Base-by-base conservation (phyloP, 2,888 invertebrate genomes). In the Craniophora ligustri region DNA sequence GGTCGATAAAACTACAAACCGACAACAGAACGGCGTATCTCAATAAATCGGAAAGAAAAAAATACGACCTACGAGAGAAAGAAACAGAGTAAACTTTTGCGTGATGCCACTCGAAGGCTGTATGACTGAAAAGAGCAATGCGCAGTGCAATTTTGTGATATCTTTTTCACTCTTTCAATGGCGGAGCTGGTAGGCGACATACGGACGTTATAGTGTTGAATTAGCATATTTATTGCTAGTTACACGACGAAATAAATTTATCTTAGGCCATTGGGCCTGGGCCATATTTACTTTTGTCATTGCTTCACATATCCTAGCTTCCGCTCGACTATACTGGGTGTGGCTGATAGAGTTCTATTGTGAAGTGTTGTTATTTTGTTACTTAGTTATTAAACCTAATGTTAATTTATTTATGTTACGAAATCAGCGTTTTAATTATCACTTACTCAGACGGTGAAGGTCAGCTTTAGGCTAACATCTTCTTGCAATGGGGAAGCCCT, bases 151-250 rank as follows among this genome's bases (percentile, higher is more conserved):
- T 92, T 91, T 87, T 85, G 89, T 89, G 91, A 92, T 91, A 91
- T 92, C 92, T 93, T 92, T 92, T 92, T 91, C 91, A 89, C 90
- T 91, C 89, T 89, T 89, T 89, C 89, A 86, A 87, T 87, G 87
- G 85, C 78, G 79, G 79, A 81, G 81, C 78, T 79, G 80, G 82
- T 84, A 85, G 91, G 90, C 92, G 91, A 92, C 92, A 91, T 92
- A 92, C 89, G 92, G 92, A 87, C 89, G 91, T 86, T 91, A 91
- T 91, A 90, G 90, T 88, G 87, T 87, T 82, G 86, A 89, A 92
- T 93, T 93, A 90, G 88, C 92, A 92, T 92, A 92, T 92, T 92
- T 92, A 93, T 92, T 91, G 89, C 86, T 91, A 87, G 89, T 91
- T 88, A 89, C 86, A 86, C 81, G 89, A 88, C 81, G 81, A 87